Evolutionary conservation across 1,140 invertebrate species (phyloP), one percentile per base, ranked within the genome.

Genomic region (Heliconius himera): DNA sequence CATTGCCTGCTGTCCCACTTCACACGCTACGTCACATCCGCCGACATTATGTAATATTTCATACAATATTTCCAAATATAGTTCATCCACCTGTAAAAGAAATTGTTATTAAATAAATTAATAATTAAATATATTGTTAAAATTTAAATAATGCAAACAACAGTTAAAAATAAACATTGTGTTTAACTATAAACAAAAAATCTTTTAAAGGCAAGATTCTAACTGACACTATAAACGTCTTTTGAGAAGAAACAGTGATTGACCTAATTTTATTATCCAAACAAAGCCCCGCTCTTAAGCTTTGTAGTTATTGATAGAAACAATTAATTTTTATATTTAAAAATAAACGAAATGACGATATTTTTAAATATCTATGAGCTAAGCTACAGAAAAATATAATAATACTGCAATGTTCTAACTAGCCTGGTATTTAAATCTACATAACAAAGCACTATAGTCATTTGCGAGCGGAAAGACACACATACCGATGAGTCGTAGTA

Each of bases 1-100:
- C 60, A 99, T 95, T 26, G 96, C 95, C 66, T 96, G 95, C 86
- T 96, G 95, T 5, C 97, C 96, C 20, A 97, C 96, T 80, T 97
- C 96, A 54, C 95, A 95, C 20, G 94, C 95, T 54, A 96, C 95
- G 88, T 98, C 97, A 91, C 96, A 96, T 84, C 96, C 96, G 75
- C 98, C 98, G 85, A 99, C 97, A 95, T 99, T 98, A 94, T 99
- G 98, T 77, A 98, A 95, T 79, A 98, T 98, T 93, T 99, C 98
- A 91, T 98, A 99, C 74, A 99, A 93, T 36, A 99, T 96, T 93
- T 99, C 98, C 83, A 97, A 95, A 88, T 99, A 99, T 13, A 99
- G 95, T 93, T 98, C 97, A 88, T 99, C 98, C 80, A 98, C 96
- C 97, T 98, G 92, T 8, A 72, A 72, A 66, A 0, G 8, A n/a